Base-by-base conservation (phyloP, 1,140 invertebrate species). In the Sitodiplosis mosellana region DNA sequence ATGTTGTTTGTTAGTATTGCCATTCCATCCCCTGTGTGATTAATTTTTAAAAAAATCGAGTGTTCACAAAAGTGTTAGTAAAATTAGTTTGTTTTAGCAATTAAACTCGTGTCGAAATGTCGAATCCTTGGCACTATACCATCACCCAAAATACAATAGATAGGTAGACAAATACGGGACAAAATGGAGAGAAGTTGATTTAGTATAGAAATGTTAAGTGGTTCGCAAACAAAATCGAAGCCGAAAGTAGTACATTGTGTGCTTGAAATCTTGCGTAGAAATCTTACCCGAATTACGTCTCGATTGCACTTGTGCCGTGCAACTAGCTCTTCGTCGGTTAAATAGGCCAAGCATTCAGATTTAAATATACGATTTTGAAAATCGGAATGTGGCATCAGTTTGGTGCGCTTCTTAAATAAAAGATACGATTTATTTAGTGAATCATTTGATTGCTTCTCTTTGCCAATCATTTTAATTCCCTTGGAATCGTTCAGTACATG, bases 201-300 rank as follows among this genome's bases (percentile, higher is more conserved):
- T n/a, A n/a, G n/a, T n/a, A n/a, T n/a, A n/a, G n/a, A n/a, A n/a
- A n/a, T n/a, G n/a, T n/a, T n/a, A n/a, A n/a, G n/a, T n/a, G n/a
- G n/a, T n/a, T n/a, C n/a, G n/a, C n/a, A n/a, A n/a, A n/a, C n/a
- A n/a, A 34, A 7, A 7, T 34, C 7, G 7, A 34, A 8, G 14
- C 7, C 33, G 14, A 34, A 34, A 34, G 7, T 8, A 8, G 14
- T 34, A n/a, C 15, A 12, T 3, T 14, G 15, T n/a, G 36, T 38
- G 36, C 14, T 7, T 34, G 33, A 8, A 8, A 8, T 34, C 14
- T 34, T 38, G 12, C 15, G 5, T n/a, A n/a, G 12, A n/a, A 17
- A n/a, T n/a, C 66, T 69, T 69, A 69, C 67, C 67, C 67, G 59
- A 49, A 67, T 63, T 34, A 67, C 60, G 22, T 65, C 58, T 56